These are phyloP conservation scores for Cephus pulcher DNA, from an alignment of 2,888 invertebrate genomes.

Conservation along the genomic window DNA sequence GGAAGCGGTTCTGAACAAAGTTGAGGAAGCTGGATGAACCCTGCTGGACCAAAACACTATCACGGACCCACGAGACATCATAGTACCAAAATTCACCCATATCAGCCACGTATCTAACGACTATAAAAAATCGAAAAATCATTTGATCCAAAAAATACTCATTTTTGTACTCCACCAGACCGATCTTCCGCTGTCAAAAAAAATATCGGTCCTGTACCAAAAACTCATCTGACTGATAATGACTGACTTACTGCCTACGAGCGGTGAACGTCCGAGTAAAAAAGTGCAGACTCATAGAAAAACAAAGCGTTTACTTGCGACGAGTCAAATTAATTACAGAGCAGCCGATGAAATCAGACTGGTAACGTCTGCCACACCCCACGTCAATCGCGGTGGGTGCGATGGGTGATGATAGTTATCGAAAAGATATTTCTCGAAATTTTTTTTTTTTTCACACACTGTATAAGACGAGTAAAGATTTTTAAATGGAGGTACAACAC, in stretches of 20 bases:
- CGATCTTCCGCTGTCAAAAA: background rate
- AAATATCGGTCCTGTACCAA: background rate
- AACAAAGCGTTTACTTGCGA: conserved; percentile 31
- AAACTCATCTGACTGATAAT: background rate
- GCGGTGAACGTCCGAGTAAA: background rate
- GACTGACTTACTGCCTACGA: background rate
- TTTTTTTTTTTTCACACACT: background rate
- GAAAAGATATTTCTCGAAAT: background rate
- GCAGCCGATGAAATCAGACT: conserved; percentile 27
- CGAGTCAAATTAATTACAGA: conserved; percentile 44
- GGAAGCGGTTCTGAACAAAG: background rate
- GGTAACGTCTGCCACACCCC: conserved; percentile 33
- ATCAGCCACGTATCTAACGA: too few relatives aligned
- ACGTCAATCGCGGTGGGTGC: conserved; percentile 6
- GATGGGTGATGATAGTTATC: conserved; percentile 3
- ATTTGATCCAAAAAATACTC: background rate
- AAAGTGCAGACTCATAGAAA: conserved; percentile 27
- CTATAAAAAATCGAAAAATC: too few relatives aligned
- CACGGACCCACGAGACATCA: too few relatives aligned
- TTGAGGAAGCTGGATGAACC: background rate
- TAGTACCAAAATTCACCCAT: too few relatives aligned
- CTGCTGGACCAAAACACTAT: background rate
- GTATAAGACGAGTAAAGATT: background rate
- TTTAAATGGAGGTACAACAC: background rate
- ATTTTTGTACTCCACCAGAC: background rate